Evolutionary conservation across 2,888 invertebrate species (phyloP), one percentile per base, ranked within the genome.

Genomic region (Prosopocoilus inquinatus): DNA sequence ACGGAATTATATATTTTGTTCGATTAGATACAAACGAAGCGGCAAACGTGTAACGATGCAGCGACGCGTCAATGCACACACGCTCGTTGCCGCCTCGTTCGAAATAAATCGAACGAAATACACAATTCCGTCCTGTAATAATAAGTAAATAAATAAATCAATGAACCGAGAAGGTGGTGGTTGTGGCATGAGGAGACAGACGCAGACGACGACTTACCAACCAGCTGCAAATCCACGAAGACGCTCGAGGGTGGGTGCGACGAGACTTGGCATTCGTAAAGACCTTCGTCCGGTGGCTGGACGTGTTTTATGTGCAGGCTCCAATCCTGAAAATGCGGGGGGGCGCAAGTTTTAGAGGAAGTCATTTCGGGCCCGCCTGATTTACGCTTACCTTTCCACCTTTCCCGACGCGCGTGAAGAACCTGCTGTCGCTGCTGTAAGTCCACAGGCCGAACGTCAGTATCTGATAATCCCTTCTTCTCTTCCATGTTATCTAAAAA

Each of bases 401-500:
- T 64, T 80, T 78, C 55, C 83, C 83, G 61, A 83, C 84, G 1
- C 82, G 81, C 4, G 85, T 83, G 70, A 84, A 82, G 71, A 85
- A 86, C 57, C 87, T 78, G 70, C 82, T 84, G 62, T 87, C 87
- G 46, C 84, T 84, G 64, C 84, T 84, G 67, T 86, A 84, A 0
- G 86, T 86, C 53, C 83, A 82, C 33, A 84, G 74, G 3, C 86
- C 86, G 13, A 85, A 84, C 8, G 86, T 86, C 33, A 87, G 74
- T 58, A 85, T 71, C 50, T 86, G 84, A 66, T 86, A 84, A 74
- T 86, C 84, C 70, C 82, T 82, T 72, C 83, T 79, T 65, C 86
- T 79, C 65, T 87, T 85, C 88, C 87, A 88, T 39, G 86, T 85
- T n/a, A 88, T 86, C 88, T 88, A 76, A 35, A 72, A 73, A n/a